phyloP scores from a whole-genome alignment of 2,888 invertebrate species.

The Incurvaria masculella region DNA sequence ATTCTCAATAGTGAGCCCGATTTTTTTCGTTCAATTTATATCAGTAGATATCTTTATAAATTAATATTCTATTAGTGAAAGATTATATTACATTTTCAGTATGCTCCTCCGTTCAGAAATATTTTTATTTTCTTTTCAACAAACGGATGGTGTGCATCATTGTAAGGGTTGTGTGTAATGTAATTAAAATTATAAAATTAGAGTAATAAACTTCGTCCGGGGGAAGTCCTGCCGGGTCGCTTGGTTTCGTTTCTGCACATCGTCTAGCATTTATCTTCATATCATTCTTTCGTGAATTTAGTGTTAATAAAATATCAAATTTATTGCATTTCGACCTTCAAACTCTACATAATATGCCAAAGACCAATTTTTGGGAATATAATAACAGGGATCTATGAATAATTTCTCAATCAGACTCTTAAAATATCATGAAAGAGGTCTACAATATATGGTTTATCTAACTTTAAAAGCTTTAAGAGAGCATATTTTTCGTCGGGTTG shows the following conservation, averaged over 20 bases:
- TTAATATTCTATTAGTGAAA: too few species aligned
- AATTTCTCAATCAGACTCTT: slow-evolving; percentile 30
- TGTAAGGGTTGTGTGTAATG: slow-evolving; percentile 57
- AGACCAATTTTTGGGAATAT: slow-evolving; percentile 47
- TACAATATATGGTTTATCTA: slow-evolving; percentile 10
- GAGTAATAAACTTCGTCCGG: slow-evolving; percentile 20
- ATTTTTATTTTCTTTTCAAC: not conserved
- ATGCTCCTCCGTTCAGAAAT: not conserved
- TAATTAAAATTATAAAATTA: slow-evolving; percentile 49
- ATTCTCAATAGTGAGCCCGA: not conserved
- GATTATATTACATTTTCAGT: not conserved
- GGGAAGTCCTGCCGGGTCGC: slow-evolving; percentile 37
- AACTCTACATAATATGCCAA: slow-evolving; percentile 39
- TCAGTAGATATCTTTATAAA: not conserved
- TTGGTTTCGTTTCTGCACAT: slow-evolving; percentile 29
- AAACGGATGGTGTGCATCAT: slow-evolving; percentile 48
- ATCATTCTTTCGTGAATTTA: not conserved
- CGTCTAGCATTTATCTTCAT: slow-evolving; percentile 18
- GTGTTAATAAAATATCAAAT: not conserved
- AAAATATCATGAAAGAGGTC: slow-evolving; percentile 16
- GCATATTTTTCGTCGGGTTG: not conserved
- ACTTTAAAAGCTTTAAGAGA: not conserved
- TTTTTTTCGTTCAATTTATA: not conserved
- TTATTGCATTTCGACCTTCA: slow-evolving; percentile 1
- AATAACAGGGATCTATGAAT: slow-evolving; percentile 47